Conservation (phyloP, 2,888 invertebrate genomes). For the Octodonta nipae region DNA sequence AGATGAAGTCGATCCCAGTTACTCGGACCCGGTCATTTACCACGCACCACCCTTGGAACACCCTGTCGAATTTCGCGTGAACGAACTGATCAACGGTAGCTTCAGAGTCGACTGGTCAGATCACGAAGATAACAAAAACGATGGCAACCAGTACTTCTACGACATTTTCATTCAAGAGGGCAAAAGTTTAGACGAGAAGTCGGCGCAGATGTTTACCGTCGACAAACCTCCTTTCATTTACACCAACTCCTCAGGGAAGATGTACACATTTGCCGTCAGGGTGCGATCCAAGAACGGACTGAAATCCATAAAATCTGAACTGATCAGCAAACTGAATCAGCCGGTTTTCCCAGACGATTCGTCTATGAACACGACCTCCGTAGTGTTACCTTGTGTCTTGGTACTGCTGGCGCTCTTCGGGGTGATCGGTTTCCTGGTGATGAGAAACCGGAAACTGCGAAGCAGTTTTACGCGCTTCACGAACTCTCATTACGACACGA, state of each 20-base stretch:
- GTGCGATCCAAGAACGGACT: constrained; percentile 47
- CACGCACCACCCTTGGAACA: constrained; percentile 45
- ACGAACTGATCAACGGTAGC: constrained; percentile 46
- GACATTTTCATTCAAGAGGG: constrained; percentile 52
- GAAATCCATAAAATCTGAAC: constrained; percentile 48
- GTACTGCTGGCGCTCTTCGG: constrained; percentile 37
- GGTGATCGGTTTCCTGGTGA: constrained; percentile 44
- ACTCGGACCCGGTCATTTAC: constrained; percentile 38
- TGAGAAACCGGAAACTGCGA: constrained; percentile 60
- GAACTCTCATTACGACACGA: constrained; percentile 72
- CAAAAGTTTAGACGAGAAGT: constrained; percentile 37
- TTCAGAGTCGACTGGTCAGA: constrained; percentile 49
- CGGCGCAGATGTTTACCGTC: constrained; percentile 36
- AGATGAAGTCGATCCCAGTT: constrained; percentile 34
- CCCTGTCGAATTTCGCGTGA: constrained; percentile 50
- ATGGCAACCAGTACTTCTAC: constrained; percentile 37
- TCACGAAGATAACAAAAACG: not conserved
- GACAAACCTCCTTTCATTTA: constrained; percentile 45
- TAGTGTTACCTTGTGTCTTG: constrained; percentile 38
- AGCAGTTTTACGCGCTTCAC: constrained; percentile 70
- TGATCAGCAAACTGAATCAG: constrained; percentile 29
- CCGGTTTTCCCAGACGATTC: not conserved
- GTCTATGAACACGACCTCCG: constrained; percentile 17
- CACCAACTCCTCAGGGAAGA: constrained; percentile 32
- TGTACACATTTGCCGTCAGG: constrained; percentile 53